These are phyloP conservation scores for Adela reaumurella DNA, from an alignment of 2,888 invertebrate species.

Conservation along the genomic window DNA sequence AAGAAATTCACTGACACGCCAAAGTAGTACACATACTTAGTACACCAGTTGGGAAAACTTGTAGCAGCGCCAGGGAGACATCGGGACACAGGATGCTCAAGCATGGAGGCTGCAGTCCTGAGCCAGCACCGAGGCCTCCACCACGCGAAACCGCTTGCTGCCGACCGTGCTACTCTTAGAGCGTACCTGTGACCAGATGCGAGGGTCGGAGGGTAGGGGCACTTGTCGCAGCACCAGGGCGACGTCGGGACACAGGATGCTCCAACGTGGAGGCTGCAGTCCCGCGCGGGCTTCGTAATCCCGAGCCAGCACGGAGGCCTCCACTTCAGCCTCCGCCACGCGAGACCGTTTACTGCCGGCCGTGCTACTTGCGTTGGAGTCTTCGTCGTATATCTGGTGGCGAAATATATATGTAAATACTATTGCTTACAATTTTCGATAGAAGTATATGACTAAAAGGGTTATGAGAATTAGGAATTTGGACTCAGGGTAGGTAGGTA, in stretches of 20 bases:
- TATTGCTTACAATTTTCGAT: too few relatives aligned
- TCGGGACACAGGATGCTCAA: conserved; percentile 11
- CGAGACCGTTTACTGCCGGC: conserved; percentile 24
- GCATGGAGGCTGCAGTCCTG: conserved; percentile 9
- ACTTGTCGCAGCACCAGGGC: conserved; percentile 24
- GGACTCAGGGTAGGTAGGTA: too few relatives aligned
- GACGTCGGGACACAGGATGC: conserved; percentile 12
- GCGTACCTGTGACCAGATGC: conserved; percentile 31
- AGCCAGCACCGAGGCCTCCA: conserved; percentile 35
- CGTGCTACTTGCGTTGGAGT: conserved; percentile 19
- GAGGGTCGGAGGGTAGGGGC: conserved; percentile 27
- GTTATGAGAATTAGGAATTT: too few relatives aligned
- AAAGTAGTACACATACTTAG: too few relatives aligned
- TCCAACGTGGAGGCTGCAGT: conserved; percentile 12
- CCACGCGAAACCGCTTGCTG: conserved; percentile 30
- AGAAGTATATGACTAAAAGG: too few relatives aligned
- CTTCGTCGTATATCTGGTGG: conserved; percentile 37
- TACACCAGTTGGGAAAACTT: conserved; percentile 28
- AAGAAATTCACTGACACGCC: too few relatives aligned
- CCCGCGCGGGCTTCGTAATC: conserved; percentile 11
- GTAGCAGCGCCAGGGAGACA: conserved; percentile 22
- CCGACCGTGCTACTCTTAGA: background rate
- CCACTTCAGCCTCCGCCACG: conserved; percentile 53
- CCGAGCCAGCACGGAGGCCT: conserved; percentile 51
- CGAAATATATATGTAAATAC: conserved; percentile 1